Evolutionary conservation across 2,797 vertebrate genomes (phyloP).

Genomic region (Synanceia verrucosa): DNA sequence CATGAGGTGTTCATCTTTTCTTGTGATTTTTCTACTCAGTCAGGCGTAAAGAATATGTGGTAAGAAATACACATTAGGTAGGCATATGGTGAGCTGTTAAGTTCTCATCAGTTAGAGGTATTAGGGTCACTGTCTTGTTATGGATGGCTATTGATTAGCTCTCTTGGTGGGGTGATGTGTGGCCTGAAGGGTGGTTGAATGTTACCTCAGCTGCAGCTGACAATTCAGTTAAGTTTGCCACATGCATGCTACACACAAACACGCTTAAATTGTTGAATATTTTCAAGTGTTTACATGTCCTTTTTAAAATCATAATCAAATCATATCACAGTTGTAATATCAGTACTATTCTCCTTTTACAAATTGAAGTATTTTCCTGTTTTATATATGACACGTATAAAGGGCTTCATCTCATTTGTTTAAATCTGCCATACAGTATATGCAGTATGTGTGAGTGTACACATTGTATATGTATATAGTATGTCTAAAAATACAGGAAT

Average conservation of each 20-base stretch:
- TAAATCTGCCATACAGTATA: neutral
- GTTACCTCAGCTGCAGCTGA: constrained; percentile 28
- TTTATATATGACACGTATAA: no score
- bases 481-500: no score
- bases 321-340: no score
- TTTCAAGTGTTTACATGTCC: neutral
- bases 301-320: no score
- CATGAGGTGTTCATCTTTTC: neutral
- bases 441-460: neutral
- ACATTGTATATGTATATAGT: no score
- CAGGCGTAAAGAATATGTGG: neutral
- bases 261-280: neutral
- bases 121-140: constrained; percentile 1
- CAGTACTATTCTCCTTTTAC: neutral
- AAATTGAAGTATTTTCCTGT: no score
- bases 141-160: constrained; percentile 38
- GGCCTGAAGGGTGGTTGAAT: neutral
- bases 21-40: neutral
- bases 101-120: neutral
- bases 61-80: neutral
- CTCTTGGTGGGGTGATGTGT: constrained; percentile 9
- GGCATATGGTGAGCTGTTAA: neutral
- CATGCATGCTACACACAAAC: neutral
- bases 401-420: neutral
- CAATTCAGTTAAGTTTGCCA: neutral